These are phyloP conservation scores for Brachionus paranguensis DNA, from an alignment of 1,140 invertebrate genomes.

Conservation along the genomic window DNA sequence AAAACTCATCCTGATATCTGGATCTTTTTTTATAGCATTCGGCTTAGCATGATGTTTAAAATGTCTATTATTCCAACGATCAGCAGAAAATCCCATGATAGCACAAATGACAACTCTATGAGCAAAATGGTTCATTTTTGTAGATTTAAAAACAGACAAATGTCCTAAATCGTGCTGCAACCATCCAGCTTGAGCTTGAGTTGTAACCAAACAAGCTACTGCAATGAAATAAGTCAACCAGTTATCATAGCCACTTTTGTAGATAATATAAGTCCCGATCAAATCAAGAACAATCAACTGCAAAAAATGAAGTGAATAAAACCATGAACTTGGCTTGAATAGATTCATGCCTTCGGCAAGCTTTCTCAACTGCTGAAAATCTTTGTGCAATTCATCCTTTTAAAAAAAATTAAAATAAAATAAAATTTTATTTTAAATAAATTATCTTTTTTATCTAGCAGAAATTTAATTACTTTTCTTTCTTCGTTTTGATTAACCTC, in stretches of 20 bases:
- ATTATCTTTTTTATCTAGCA: too few species aligned
- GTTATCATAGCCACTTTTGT: background rate
- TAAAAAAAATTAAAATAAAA: background rate
- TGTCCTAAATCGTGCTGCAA: slow-evolving; percentile 44
- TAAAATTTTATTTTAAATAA: background rate
- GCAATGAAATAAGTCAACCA: slow-evolving; percentile 13
- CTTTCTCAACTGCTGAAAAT: slow-evolving; percentile 6
- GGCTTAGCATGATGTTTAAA: slow-evolving; percentile 55
- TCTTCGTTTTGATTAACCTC: background rate
- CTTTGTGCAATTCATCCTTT: slow-evolving; percentile 12
- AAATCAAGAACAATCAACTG: slow-evolving; percentile 17
- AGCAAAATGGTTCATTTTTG: slow-evolving; percentile 39
- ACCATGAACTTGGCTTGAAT: background rate
- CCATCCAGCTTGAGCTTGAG: slow-evolving; percentile 42
- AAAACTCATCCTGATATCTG: slow-evolving; percentile 49
- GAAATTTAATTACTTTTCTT: background rate
- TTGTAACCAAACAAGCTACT: background rate
- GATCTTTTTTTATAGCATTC: slow-evolving; percentile 50
- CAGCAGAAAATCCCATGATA: slow-evolving; percentile 36
- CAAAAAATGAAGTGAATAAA: background rate
- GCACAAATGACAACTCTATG: slow-evolving; percentile 42
- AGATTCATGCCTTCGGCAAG: background rate
- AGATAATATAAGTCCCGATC: background rate
- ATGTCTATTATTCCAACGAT: slow-evolving; percentile 55
- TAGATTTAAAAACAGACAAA: slow-evolving; percentile 42